A percentile compares a stretch with the other conserved stretches of the same genome.
phyloP scores from a whole-genome alignment of 2,113 vertebrate genomes.

The Ciconia maguari region DNA sequence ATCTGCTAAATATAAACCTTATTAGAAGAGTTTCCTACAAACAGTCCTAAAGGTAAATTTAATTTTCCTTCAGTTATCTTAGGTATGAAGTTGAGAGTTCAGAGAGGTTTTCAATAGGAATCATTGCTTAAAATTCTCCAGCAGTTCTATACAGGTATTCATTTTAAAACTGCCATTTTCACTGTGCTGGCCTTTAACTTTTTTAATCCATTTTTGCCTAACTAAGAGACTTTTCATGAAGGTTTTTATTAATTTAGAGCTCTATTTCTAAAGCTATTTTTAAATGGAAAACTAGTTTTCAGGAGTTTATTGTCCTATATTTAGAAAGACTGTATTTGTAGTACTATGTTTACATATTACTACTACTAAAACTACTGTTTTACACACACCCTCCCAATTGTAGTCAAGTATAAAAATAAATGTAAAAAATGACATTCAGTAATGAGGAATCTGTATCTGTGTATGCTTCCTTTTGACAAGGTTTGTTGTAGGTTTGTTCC shows the following conservation, averaged over 20 bases:
- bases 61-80: slow-evolving; percentile 53
- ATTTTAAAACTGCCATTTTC: background rate
- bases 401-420: background rate
- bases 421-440: background rate
- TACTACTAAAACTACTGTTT: background rate
- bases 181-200: background rate
- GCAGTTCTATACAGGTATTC: background rate
- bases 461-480: background rate
- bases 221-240: background rate
- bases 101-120: background rate
- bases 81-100: slow-evolving; percentile 2
- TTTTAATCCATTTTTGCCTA: background rate
- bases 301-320: background rate
- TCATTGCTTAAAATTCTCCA: background rate
- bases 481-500: background rate
- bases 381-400: background rate
- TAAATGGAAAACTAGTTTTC: background rate
- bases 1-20: slow-evolving; percentile 48
- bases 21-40: slow-evolving; percentile 33
- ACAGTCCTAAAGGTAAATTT: slow-evolving; percentile 34
- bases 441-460: background rate
- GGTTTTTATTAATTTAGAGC: background rate
- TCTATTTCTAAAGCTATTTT: background rate
- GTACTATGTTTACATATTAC: background rate
- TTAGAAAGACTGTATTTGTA: background rate